Base-by-base conservation (phyloP, 2,888 invertebrate genomes). In the Pomacea canaliculata region DNA sequence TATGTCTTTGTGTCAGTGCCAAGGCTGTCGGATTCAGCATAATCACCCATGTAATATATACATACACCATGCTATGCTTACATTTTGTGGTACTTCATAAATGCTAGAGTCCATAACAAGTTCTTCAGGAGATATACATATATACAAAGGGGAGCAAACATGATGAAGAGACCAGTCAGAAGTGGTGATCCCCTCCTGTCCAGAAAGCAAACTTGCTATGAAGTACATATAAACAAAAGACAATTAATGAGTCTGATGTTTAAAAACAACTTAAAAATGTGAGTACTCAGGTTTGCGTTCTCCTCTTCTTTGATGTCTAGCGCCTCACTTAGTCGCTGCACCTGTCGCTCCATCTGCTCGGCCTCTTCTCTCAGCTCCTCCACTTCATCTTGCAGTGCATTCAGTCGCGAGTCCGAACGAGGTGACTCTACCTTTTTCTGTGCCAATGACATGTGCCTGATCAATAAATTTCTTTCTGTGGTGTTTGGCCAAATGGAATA, bases 291-390 rank as follows among this genome's bases (percentile, higher is more conserved):
- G 51, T 16, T 56, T 13, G 51, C 10, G 8, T 56, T 84, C 78
- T 87, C 84, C n/a, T 87, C 85, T 19, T 87, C 86, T 73, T 85
- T 86, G 37, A 76, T 79, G 48, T 83, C 83, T 0, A 87, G 73
- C 2, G 81, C 81, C 68, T 88, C 86, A 73, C 87, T 83, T 59
- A 87, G 80, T 9, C 83, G 73, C 18, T 78, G 73, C 5, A 86
- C 79, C 69, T 85, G 86, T 76, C 85, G 84, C 51, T 84, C 84
- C 37, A 85, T 71, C 4, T 79, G 80, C 48, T 84, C 81, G 5
- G 86, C 76, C 76, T 87, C 85, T 18, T 85, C 84, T 46, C 80
- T 79, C 69, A 88, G 77, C n/a, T 81, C 84, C 70, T 88, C 88
- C n/a, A 86, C 80, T 75, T 88, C 87, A 60, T 84, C 83, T 73